Base-by-base conservation (phyloP, 2,797 vertebrate species). In the Australoheros facetus region DNA sequence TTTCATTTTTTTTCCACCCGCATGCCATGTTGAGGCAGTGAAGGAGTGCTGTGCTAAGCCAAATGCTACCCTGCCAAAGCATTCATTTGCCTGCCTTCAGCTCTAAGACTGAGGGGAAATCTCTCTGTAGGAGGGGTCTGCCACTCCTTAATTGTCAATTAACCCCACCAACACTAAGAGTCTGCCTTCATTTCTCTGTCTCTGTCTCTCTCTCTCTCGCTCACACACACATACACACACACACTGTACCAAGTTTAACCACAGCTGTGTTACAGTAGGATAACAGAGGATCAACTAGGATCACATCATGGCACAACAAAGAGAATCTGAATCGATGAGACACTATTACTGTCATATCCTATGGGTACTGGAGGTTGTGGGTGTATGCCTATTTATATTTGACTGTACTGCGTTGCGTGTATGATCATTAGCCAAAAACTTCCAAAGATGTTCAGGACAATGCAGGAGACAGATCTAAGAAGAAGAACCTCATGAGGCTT, bases 81-180 rank as follows among this genome's bases (percentile, higher is more conserved):
- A 87, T 93, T 95, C 89, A 95, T 95, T 93, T 94, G 88, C 91
- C 92, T 93, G 92, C 91, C 89, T 91, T 90, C 87, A 85, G 88
- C 88, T 85, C 83, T 91, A 92, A 94, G 93, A 94, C 92, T 48
- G 80, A 83, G 85, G 91, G 92, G 91, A 94, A 92, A 94, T 92
- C 93, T 91, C 86, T 89, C 79, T 86, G 88, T 90, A 87, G 92
- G 87, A 87, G 86, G 91, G 85, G 87, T 86, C 81, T 71, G 85
- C 87, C 87, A 87, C 93, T 90, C 91, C 90, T 95, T 95, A 95
- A 95, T 95, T 95, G 94, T 93, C 94, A 91, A 93, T 95, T 95
- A 95, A 95, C 91, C 94, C 84, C 57, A 28, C 57, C 77, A 86
- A 82, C 78, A 51, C 79, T 30, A 54, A 78, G 70, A 84, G 78